Conservation (phyloP, 2,888 invertebrate genomes). For the Frankliniella fusca region DNA sequence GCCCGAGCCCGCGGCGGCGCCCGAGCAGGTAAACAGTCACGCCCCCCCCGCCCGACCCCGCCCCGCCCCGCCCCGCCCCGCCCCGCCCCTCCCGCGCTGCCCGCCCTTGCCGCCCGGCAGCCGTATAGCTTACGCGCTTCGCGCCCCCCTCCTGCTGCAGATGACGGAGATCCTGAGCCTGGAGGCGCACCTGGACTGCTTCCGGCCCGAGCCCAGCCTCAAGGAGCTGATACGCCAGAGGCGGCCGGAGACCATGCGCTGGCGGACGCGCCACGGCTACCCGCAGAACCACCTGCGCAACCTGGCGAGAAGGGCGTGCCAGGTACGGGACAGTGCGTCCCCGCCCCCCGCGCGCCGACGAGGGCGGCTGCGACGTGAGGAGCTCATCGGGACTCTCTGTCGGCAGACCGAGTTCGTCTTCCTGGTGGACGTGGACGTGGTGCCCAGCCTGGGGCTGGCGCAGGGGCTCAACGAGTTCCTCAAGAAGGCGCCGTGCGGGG, state of each 20-base stretch:
- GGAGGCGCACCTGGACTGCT: conserved; percentile 54
- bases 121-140: neutral
- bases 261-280: conserved; percentile 72
- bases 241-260: conserved; percentile 60
- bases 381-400: neutral
- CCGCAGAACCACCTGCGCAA: conserved; percentile 88
- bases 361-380: neutral
- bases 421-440: conserved; percentile 82
- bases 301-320: conserved; percentile 78
- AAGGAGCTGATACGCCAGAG: conserved; percentile 58
- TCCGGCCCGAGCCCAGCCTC: conserved; percentile 61
- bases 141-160: neutral
- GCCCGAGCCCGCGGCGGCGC: conserved; percentile 39
- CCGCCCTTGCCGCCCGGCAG: neutral
- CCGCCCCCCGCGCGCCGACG: neutral
- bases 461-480: conserved; percentile 67
- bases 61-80: neutral
- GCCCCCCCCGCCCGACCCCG: conserved; percentile 39
- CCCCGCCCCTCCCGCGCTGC: neutral
- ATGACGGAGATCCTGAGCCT: neutral
- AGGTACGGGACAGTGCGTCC: neutral
- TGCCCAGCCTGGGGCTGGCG: conserved; percentile 71
- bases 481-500: conserved; percentile 58
- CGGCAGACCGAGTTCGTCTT: conserved; percentile 67
- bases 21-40: conserved; percentile 29